Base-by-base conservation (phyloP, 1,140 invertebrate genomes). In the Drosophila leontia region DNA sequence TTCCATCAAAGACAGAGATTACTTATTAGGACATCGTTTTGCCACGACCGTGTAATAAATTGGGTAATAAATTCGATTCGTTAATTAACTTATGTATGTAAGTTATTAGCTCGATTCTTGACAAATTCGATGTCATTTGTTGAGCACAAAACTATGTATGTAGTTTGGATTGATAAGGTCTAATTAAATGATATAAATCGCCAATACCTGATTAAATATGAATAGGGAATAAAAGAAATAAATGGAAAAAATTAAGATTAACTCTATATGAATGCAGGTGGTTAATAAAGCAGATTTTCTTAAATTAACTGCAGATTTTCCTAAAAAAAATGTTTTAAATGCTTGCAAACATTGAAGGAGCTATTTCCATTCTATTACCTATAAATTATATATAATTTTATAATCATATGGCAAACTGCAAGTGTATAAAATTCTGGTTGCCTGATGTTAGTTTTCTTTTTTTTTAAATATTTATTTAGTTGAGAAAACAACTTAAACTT, bases 1-100 rank as follows among this genome's bases (percentile, higher is more conserved):
- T 29, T 63, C 17, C 13, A 42, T 42, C 26, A 41, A 29, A 63
- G 53, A 34, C 29, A 60, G 9, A 42, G 56, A 58, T 19, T 41
- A 64, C 41, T 64, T 55, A 55, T 55, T 55, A 55, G 17, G 17
- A 61, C 29, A 39, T 60, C 34, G 12, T 9, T 32, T 32, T 34
- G 55, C 61, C 37, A 17, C 9, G 17, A 17, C 34, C 37, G 55
- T 44, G 12, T 61, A 64, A 42, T 60, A 64, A 64, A 64, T 61
- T 61, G 23, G 56, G 11, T 61, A 44, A 60, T 64, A 64, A 61
- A 61, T 61, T 64, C 15, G 55, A 64, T 61, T 35, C 37, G 29
- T 44, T 61, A 64, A 64, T 15, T 44, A 59, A 60, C 56, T 42
- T 42, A 64, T 41, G 61, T 32, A 37, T 37, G 51, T 32, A 17